These are phyloP conservation scores for Danio tinwini DNA, from an alignment of 2,797 vertebrate species.

Conservation along the genomic window DNA sequence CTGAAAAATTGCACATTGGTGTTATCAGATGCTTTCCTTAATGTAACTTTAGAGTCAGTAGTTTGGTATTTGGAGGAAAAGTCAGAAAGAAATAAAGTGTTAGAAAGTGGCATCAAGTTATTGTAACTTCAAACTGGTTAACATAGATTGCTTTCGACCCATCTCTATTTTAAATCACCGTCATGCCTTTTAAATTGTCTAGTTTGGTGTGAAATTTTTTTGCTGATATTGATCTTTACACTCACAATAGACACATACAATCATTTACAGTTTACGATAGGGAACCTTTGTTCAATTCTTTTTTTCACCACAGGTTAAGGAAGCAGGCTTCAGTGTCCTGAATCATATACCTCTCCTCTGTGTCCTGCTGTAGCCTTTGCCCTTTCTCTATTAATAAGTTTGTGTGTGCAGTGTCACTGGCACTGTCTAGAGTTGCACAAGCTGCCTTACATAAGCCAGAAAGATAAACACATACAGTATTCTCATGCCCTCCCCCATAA, in stretches of 20 bases:
- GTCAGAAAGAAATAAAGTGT: background rate
- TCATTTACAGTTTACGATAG: background rate
- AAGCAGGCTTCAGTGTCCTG: slow-evolving; percentile 37
- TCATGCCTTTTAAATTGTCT: slow-evolving; percentile 1
- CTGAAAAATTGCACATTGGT: too few species aligned
- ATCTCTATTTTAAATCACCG: background rate
- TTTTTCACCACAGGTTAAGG: background rate
- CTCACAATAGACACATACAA: background rate
- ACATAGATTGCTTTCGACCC: background rate
- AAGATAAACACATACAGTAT: slow-evolving; percentile 17
- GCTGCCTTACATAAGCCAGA: slow-evolving; percentile 70
- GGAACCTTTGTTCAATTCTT: background rate
- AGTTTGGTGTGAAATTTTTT: background rate
- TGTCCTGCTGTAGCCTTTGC: slow-evolving; percentile 52
- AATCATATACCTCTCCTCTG: slow-evolving; percentile 34
- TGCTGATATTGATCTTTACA: slow-evolving; percentile 7
- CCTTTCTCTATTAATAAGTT: slow-evolving; percentile 70
- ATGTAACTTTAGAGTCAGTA: too few species aligned
- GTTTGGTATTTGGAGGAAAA: too few species aligned
- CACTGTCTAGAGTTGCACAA: slow-evolving; percentile 64
- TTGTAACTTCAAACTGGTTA: background rate
- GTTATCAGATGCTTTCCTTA: too few species aligned
- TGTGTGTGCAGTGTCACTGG: slow-evolving; percentile 51
- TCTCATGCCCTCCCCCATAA: slow-evolving; percentile 42
- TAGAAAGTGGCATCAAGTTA: background rate